phyloP scores from a whole-genome alignment of 2,888 invertebrate species.

The Heliconius sara region DNA sequence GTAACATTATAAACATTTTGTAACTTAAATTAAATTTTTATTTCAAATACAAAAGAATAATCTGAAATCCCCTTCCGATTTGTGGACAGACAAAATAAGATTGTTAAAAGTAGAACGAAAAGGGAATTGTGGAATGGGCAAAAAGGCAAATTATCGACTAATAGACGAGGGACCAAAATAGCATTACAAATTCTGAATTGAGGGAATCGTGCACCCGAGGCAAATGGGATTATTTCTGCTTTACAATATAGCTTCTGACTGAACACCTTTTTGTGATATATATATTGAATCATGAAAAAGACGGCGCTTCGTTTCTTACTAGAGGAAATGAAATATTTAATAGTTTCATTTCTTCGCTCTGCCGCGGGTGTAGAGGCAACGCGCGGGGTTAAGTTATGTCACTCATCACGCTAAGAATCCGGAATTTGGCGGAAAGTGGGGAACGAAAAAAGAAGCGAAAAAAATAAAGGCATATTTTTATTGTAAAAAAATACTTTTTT shows the following conservation, averaged over 20 bases:
- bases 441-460: background rate
- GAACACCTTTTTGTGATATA: constrained; percentile 6
- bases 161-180: constrained; percentile 45
- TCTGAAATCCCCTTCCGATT: constrained; percentile 13
- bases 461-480: too few species aligned
- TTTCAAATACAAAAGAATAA: background rate
- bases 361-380: background rate
- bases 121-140: constrained; percentile 39
- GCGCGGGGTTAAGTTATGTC: background rate
- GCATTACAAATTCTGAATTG: constrained; percentile 28
- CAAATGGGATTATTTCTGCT: constrained; percentile 12
- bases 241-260: background rate
- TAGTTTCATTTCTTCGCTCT: background rate
- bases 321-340: background rate
- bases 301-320: background rate
- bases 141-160: constrained; percentile 52
- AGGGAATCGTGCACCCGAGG: constrained; percentile 19
- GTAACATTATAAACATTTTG: too few species aligned
- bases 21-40: too few species aligned
- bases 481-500: too few species aligned
- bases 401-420: background rate
- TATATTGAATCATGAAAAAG: background rate
- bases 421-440: background rate
- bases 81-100: constrained; percentile 8
- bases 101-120: constrained; percentile 24